Percentiles rank a stretch among this genome's conserved stretches.
These are phyloP conservation scores for Centropus unirufus DNA, from an alignment of 2,113 vertebrate species.

Conservation along the genomic window DNA sequence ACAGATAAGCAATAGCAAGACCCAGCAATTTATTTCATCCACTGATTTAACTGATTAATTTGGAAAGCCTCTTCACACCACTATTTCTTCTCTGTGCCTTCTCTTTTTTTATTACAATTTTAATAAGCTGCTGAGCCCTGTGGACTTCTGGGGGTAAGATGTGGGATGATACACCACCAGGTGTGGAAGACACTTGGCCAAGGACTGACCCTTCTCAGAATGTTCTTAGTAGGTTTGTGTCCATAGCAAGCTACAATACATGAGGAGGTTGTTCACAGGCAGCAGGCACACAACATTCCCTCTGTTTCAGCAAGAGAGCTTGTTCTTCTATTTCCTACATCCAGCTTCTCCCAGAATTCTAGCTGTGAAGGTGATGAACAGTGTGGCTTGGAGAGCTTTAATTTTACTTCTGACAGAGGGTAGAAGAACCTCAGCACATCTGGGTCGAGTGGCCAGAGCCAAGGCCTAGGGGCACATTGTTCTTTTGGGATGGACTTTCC, in stretches of 20 bases:
- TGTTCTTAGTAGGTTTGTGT: not conserved
- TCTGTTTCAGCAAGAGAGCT: not conserved
- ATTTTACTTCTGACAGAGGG: not conserved
- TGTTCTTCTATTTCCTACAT: not conserved
- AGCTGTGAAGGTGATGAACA: not conserved
- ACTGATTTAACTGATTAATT: not conserved
- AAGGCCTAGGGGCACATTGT: not conserved
- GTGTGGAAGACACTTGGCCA: not conserved
- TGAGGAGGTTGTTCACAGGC: not conserved
- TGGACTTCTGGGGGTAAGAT: not conserved
- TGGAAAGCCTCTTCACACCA: not conserved
- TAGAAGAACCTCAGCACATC: not conserved
- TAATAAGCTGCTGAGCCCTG: not conserved
- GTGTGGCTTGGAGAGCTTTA: not conserved
- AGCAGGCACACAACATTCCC: not conserved
- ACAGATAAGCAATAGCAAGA: not conserved
- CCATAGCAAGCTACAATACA: not conserved
- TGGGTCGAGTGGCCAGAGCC: not conserved
- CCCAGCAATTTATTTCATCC: not conserved
- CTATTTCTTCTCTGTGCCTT: not conserved
- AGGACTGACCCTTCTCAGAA: not conserved
- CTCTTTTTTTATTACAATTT: not conserved
- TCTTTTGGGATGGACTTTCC: not conserved
- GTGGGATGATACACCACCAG: not conserved
- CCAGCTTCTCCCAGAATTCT: not conserved